Base-by-base conservation (phyloP, 35 echinoderm and acorn worm species). In the Heliocidaris erythrogramma region DNA sequence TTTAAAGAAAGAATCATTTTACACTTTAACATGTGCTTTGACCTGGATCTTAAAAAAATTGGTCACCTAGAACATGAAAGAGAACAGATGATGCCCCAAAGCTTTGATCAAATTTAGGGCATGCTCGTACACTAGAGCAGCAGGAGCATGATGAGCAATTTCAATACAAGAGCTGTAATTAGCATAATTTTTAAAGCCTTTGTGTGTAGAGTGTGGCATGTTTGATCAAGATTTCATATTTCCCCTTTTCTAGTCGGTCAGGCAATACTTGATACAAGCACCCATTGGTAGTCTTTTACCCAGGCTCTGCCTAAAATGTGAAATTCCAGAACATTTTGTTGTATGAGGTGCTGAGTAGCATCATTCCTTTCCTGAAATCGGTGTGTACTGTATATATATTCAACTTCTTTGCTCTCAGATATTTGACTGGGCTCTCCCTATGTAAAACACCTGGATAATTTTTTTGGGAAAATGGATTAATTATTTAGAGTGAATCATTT, bases 221-320 rank as follows among this genome's bases (percentile, higher is more conserved):
- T 89, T 89, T 89, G 87, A 89, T 89, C 87, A 89, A 89, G 87
- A 89, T 89, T 89, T 89, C 87, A 89, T 47, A 47, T 89, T 89
- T 12, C 31, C 21, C 10, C 52, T 56, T 78, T 78, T n/a, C 27
- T 78, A 27, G n/a, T 78, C 65, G n/a, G 65, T 78, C 65, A 78
- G 65, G 65, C 65, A 78, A 21, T 78, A 78, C 65, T 78, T 78
- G 65, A 78, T 78, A 78, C 65, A 78, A 78, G 65, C 65, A 78
- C 65, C 65, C 18, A 78, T 78, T 78, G 65, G 65, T 78, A 78
- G 65, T 78, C 65, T 78, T n/a, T 78, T 29, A 78, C 27, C 21
- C 65, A n/a, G 65, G 21, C 65, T 78, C 21, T 7, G 27, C 12
- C 18, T n/a, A 78, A 7, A 27, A 78, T 78, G 35, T 78, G 18